Conservation (phyloP, 2,797 vertebrate genomes). For the Gallinago solitaria region DNA sequence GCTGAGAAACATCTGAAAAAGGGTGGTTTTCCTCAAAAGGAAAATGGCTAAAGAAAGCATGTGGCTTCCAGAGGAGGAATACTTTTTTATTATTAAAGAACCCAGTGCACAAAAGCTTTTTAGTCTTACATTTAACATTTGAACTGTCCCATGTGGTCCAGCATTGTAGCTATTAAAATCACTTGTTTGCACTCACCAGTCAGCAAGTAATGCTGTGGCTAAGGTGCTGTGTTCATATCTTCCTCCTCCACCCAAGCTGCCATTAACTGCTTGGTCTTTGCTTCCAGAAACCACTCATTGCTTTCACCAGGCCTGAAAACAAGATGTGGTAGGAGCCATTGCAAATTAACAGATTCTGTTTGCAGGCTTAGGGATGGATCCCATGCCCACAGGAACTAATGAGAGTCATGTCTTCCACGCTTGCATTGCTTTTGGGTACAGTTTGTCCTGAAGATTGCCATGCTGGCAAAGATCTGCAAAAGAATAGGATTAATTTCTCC, state of each 20-base stretch:
- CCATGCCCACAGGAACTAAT: neutral
- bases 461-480: neutral
- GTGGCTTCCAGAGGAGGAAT: conserved; percentile 57
- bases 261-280: neutral
- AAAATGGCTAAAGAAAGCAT: conserved; percentile 63
- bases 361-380: neutral
- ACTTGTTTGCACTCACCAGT: conserved; percentile 11
- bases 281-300: neutral
- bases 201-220: neutral
- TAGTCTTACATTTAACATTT: conserved; percentile 46
- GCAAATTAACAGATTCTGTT: neutral
- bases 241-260: neutral
- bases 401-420: neutral
- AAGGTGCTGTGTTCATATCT: neutral
- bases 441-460: neutral
- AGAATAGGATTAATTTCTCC: neutral
- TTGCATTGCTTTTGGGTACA: neutral
- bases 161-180: conserved; percentile 9
- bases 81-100: conserved; percentile 65
- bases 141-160: conserved; percentile 20
- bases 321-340: neutral
- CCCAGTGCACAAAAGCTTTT: conserved; percentile 40
- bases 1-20: conserved; percentile 64
- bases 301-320: neutral
- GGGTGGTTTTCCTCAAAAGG: conserved; percentile 47